Conservation (phyloP, 2,113 vertebrate species). For the Chaetura pelagica region DNA sequence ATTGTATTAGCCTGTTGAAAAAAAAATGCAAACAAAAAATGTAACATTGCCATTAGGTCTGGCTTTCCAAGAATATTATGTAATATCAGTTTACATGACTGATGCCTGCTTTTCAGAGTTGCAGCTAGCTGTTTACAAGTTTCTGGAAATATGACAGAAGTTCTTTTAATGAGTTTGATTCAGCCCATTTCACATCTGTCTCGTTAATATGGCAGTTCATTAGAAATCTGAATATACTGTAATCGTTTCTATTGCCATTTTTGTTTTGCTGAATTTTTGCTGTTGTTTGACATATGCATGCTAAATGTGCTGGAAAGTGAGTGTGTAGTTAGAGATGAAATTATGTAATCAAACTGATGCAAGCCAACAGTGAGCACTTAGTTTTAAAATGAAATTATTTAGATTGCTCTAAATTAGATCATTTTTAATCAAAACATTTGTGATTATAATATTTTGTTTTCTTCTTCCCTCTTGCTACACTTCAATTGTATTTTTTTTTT, state of each 20-base stretch:
- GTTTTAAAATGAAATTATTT: constrained; percentile 43
- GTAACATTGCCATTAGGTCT: not conserved
- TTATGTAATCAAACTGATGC: constrained; percentile 27
- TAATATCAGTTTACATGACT: not conserved
- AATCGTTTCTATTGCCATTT: constrained; percentile 51
- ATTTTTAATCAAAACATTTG: constrained; percentile 47
- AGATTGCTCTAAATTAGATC: constrained; percentile 29
- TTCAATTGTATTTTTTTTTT: not conserved
- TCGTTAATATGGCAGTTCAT: constrained; percentile 31
- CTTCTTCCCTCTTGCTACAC: not conserved
- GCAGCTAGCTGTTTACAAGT: constrained; percentile 37
- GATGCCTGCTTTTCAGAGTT: constrained; percentile 26
- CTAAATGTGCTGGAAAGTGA: constrained; percentile 18
- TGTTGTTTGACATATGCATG: not conserved
- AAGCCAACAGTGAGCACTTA: not conserved
- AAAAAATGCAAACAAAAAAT: not conserved
- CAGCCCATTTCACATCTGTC: constrained; percentile 44
- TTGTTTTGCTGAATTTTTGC: constrained; percentile 33
- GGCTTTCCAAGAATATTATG: not conserved
- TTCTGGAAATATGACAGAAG: constrained; percentile 31
- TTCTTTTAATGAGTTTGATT: constrained; percentile 45
- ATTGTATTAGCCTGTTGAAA: not conserved
- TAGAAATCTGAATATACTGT: constrained; percentile 46
- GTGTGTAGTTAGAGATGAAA: constrained; percentile 17
- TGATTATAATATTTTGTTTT: constrained; percentile 36